Evolutionary conservation across 2,797 vertebrate genomes (phyloP).

Genomic region (Leontocebus nigricollis): DNA sequence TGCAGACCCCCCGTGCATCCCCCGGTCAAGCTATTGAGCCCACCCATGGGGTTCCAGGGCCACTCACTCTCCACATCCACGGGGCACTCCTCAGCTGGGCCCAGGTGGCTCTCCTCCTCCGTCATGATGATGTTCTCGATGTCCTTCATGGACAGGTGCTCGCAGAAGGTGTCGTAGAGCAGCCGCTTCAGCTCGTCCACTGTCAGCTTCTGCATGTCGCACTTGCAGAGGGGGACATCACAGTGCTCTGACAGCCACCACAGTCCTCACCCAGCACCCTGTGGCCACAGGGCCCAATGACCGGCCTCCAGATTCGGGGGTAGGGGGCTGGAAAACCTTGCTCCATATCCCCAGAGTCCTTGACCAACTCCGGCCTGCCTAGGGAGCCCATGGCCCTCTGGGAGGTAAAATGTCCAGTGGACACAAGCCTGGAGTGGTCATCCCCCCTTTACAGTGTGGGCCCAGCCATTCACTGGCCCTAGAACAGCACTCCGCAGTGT

Average conservation of each 20-base stretch:
- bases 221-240: constrained; percentile 83
- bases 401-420: background rate
- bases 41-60: rapidly evolving
- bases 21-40: background rate
- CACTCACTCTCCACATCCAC: constrained; percentile 98
- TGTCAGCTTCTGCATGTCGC: constrained; percentile 98
- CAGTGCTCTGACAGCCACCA: background rate
- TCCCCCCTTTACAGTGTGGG: background rate
- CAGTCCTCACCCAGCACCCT: background rate
- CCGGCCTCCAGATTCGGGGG: background rate
- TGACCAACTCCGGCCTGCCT: background rate
- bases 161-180: constrained; percentile 98
- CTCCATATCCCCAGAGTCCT: background rate
- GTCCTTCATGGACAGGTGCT: constrained; percentile 99
- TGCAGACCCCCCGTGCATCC: rapidly evolving
- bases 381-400: background rate
- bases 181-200: constrained; percentile 98
- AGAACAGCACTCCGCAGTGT: background rate
- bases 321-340: background rate
- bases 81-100: constrained; percentile 93
- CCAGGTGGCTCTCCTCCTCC: constrained; percentile 96
- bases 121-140: constrained; percentile 99
- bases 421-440: background rate
- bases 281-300: background rate
- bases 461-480: background rate